Evolutionary conservation across 2,888 invertebrate genomes (phyloP), one percentile per base, ranked within the genome.

Genomic region (Xestobium rufovillosum): DNA sequence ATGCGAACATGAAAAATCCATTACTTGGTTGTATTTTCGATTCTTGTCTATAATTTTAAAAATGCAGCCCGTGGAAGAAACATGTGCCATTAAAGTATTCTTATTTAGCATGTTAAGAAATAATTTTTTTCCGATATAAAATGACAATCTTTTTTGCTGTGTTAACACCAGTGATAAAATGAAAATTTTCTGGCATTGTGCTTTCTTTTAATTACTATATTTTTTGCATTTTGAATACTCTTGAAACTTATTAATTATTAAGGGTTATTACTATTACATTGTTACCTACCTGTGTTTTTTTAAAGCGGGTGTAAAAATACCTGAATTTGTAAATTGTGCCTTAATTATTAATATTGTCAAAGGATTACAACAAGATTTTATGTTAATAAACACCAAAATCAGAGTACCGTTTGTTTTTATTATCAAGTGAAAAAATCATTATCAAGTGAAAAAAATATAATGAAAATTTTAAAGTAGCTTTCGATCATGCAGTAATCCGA

Each of bases 311-410:
- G 54, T 47, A 40, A 48, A 50, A 47, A 50, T 51, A 55, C 50
- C 49, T 52, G 51, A 49, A 43, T 44, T 45, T 47, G n/a, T 51
- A 49, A 53, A 54, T 56, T 56, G 58, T 60, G 59, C 60, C 58
- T 58, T 59, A 55, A 49, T 40, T 47, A 46, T 45, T 48, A 48
- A 45, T 50, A 19, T 48, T 49, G 48, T 45, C 41, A 47, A 47
- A 47, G 49, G 45, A 42, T 45, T 39, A 43, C 47, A 49, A 48
- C 46, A 49, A 49, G 45, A 45, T 47, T 41, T 36, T 36, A 36
- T 48, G 47, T 46, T 45, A 51, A 44, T 43, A 47, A 50, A 50
- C 31, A 41, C 47, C 45, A 48, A 51, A 43, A 43, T 45, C 44
- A n/a, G n/a, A n/a, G 45, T 45, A 44, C 29, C 26, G 26, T 12